Percentiles rank a stretch among this genome's conserved stretches.
Evolutionary conservation across 2,888 invertebrate species (phyloP).

Genomic region (Dicycla oo): DNA sequence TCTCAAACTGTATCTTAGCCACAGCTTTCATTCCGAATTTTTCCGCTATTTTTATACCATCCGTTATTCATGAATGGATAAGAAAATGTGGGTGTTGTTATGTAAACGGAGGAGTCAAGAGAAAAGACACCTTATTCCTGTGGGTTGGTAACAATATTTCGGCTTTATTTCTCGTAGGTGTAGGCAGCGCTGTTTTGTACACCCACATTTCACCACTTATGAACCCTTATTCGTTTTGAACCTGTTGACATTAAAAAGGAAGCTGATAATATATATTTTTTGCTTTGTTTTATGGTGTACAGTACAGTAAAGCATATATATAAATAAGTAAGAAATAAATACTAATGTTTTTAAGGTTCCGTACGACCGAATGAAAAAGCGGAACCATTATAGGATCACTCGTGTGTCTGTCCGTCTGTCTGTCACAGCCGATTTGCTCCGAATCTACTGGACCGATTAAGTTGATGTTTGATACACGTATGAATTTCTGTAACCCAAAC

Average conservation of each 20-base stretch:
- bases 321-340: no score
- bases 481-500: no score
- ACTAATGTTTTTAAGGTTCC: no score
- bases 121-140: constrained; percentile 10
- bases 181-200: not conserved
- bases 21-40: not conserved
- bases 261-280: not conserved
- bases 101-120: constrained; percentile 6
- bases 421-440: no score
- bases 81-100: constrained; percentile 12
- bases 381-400: no score
- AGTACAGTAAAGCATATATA: no score
- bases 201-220: not conserved
- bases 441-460: no score
- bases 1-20: constrained; percentile 11
- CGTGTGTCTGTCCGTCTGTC: no score
- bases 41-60: constrained; percentile 22
- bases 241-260: not conserved
- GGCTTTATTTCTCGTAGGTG: not conserved
- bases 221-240: not conserved
- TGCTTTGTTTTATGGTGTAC: no score
- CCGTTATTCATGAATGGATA: constrained; percentile 18
- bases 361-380: no score
- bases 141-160: constrained; percentile 16
- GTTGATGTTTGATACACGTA: no score